Evolutionary conservation across 2,797 vertebrate species (phyloP), one percentile per base, ranked within the genome.

Genomic region (Rhinatrema bivittatum): DNA sequence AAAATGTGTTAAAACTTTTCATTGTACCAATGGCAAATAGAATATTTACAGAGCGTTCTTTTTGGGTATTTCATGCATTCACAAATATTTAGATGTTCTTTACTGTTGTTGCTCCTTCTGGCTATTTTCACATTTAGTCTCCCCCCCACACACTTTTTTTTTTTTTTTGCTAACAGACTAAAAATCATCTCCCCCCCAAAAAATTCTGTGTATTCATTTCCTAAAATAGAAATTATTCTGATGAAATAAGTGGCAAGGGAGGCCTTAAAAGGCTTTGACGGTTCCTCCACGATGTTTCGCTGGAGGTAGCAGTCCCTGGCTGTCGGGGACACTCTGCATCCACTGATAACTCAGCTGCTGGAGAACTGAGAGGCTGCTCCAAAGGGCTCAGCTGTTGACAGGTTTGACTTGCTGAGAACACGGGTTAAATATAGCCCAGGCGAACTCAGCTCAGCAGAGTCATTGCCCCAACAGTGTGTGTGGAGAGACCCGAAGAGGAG

Each of bases 341-440:
- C 76, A 67, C 82, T 75, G 81, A 87, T 76, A 78, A 83, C 71
- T 87, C 87, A 89, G 93, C 91, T 94, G 93, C 93, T 87, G 60
- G 67, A 76, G 81, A 81, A 73, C 87, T 78, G 42, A 62, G 68
- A 72, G 74, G 74, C 55, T 68, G 76, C 72, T 74, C 76, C 82
- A 81, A 84, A 84, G 80, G 82, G 74, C 83, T 90, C 92, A 91
- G 88, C 89, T 91, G 90, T 87, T 85, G 74, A 84, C 87, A 88
- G 86, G 88, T 84, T 85, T 78, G 81, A 76, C 83, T 68, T 68
- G 80, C 81, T 91, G 85, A 84, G 83, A 71, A 75, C 80, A 87
- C 47, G 52, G 77, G 88, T 86, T 97, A 99, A 93, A 97, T 92
- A 93, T 99, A 98, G 91, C 88, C 60, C 76, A 32, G 63, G 53